A percentile compares a stretch with the other conserved stretches of the same genome.
Conservation (phyloP, 2,888 invertebrate genomes). For the Platycheirus rosarum region DNA sequence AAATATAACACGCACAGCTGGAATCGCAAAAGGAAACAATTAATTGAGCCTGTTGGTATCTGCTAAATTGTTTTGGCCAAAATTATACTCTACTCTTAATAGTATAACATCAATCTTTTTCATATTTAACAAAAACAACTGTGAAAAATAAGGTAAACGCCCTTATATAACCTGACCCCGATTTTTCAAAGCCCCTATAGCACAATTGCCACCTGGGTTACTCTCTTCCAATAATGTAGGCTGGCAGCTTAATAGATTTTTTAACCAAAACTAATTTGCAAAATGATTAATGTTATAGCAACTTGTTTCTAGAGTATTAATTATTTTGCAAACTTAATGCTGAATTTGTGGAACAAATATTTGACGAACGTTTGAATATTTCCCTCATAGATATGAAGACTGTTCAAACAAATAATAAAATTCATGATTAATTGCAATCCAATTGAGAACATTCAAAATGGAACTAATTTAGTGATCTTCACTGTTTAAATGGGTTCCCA, state of each 20-base stretch:
- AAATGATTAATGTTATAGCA: slow-evolving; percentile 17
- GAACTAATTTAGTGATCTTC: neutral
- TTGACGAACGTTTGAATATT: slow-evolving; percentile 4
- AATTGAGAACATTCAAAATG: slow-evolving; percentile 50
- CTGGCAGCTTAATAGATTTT: neutral
- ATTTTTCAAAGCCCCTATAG: neutral
- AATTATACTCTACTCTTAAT: too few relatives aligned
- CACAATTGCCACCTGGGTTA: slow-evolving; percentile 19
- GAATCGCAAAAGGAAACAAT: slow-evolving; percentile 6
- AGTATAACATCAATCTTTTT: slow-evolving; percentile 18
- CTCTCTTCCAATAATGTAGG: neutral
- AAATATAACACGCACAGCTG: slow-evolving; percentile 33
- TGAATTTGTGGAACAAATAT: slow-evolving; percentile 8
- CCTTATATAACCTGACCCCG: slow-evolving; percentile 13
- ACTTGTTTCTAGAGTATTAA: neutral
- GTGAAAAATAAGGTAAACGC: neutral
- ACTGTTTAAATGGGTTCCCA: neutral
- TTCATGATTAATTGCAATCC: slow-evolving; percentile 52
- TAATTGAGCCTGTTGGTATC: too few relatives aligned
- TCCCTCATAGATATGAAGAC: slow-evolving; percentile 9
- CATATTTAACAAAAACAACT: slow-evolving; percentile 12
- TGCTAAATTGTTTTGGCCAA: too few relatives aligned
- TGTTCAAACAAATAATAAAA: slow-evolving; percentile 49
- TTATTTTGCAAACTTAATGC: neutral
- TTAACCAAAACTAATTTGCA: slow-evolving; percentile 1